Base-by-base conservation (phyloP, 2,113 vertebrate species). In the Aythya baeri region DNA sequence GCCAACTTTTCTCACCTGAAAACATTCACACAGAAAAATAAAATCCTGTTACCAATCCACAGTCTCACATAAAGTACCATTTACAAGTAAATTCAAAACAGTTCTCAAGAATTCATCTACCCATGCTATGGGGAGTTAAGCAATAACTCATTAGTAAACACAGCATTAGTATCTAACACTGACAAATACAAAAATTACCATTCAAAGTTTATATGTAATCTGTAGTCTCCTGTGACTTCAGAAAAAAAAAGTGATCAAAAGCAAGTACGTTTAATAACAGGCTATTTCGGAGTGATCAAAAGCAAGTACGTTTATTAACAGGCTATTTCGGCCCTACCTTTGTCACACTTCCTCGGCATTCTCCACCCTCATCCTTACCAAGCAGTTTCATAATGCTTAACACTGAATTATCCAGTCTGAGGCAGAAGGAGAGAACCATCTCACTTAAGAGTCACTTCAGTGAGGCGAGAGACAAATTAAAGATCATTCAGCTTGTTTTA, bases 301-400 rank as follows among this genome's bases (percentile, higher is more conserved):
- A 86, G 80, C 26, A 94, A 95, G 86, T 43, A 21, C 46, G 31
- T 54, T 88, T 86, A 84, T 84, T 58, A 29, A 63, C 81, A 93
- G 4, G 8, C 46, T 67, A 25, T 62, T 91, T 83, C 79, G 70
- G 46, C 43, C 61, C 68, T 91, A 63, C 57, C 43, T 96, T 63
- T 83, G 61, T 90, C 85, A 88, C 23, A n/a, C 79, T 81, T 84
- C 73, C 74, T 75, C 78, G 57, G 65, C 25, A 61, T 83, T 80
- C 68, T 77, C 93, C 83, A 68, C 76, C 73, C 83, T 57, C 32
- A 36, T 32, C 41, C 57, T 88, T 81, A 86, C 11, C 71, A 70
- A 89, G 9, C 8, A 55, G 46, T 91, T 65, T 61, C 27, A 32
- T 34, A 81, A 91, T 8, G 34, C 63, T 95, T 74, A 94, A 86